Percentiles rank a stretch among this genome's conserved stretches.
These are phyloP conservation scores for Anas bernieri DNA, from an alignment of 2,797 vertebrate genomes.

Conservation along the genomic window DNA sequence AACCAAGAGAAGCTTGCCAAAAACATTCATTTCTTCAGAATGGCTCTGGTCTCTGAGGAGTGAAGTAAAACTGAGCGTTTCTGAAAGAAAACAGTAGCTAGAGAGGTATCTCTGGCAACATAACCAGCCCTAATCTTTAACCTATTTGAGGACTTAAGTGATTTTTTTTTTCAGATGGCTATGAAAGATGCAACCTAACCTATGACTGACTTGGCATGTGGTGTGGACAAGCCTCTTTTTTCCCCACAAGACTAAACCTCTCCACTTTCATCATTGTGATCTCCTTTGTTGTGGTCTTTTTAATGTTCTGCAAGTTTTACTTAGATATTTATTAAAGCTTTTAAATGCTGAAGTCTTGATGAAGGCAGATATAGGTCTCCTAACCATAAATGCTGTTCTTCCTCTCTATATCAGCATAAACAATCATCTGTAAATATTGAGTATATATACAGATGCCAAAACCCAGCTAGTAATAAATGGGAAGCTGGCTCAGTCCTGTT, in stretches of 20 bases:
- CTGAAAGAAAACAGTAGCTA: background rate
- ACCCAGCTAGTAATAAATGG: background rate
- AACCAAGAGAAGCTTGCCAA: background rate
- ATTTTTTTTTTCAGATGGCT: background rate
- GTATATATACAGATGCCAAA: background rate
- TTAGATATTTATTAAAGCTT: background rate
- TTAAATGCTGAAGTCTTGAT: background rate
- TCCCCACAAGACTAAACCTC: background rate
- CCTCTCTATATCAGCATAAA: background rate
- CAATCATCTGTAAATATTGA: background rate
- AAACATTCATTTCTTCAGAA: background rate
- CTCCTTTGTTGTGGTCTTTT: conserved; percentile 52
- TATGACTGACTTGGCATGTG: background rate
- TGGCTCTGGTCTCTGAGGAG: background rate
- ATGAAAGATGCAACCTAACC: background rate
- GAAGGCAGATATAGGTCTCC: background rate
- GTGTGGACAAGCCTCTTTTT: background rate
- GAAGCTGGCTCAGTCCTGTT: background rate
- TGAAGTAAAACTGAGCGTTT: background rate
- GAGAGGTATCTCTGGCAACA: background rate
- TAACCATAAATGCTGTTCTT: background rate
- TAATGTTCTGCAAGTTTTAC: background rate
- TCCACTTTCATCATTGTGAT: background rate
- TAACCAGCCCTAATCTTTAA: background rate
- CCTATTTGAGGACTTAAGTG: background rate